Percentiles rank a stretch among this genome's conserved stretches.
Evolutionary conservation across 2,113 vertebrate genomes (phyloP).

Genomic region (Chrysochloris asiatica): DNA sequence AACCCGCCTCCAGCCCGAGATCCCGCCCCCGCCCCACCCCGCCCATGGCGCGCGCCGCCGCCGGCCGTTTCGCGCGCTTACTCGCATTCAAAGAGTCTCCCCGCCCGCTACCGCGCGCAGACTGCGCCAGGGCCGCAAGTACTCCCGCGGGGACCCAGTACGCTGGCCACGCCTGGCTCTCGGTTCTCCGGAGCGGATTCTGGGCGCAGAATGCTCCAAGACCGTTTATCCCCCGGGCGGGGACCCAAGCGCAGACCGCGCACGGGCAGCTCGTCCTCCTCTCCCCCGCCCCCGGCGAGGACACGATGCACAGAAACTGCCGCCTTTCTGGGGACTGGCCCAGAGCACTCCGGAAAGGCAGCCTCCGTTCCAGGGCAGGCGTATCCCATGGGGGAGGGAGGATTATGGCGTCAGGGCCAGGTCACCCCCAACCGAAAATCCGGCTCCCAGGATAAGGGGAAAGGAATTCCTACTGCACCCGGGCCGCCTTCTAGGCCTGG

Average conservation of each 20-base stretch:
- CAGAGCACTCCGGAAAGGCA: not conserved
- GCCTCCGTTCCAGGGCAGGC: not conserved
- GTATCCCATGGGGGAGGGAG: too few relatives aligned
- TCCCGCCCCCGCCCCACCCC: not conserved
- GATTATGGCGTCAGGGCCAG: too few relatives aligned
- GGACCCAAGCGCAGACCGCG: conserved; percentile 30
- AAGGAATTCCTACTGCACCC: not conserved
- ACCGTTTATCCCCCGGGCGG: not conserved
- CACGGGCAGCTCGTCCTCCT: too few relatives aligned
- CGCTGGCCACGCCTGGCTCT: conserved; percentile 29
- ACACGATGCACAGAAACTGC: too few relatives aligned
- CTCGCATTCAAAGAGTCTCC: not conserved
- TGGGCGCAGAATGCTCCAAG: conserved; percentile 23
- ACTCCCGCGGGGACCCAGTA: not conserved
- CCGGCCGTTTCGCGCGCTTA: conserved; percentile 61
- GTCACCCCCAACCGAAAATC: too few relatives aligned
- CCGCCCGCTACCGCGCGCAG: not conserved
- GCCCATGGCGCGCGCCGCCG: not conserved
- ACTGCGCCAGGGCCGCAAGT: not conserved
- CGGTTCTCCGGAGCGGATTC: too few relatives aligned
- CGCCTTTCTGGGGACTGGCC: not conserved
- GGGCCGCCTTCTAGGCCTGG: not conserved
- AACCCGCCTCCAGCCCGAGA: not conserved
- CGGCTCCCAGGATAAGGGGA: not conserved
- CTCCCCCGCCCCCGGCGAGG: too few relatives aligned